These are phyloP conservation scores for Aphidius colemani DNA, from an alignment of 2,888 invertebrate genomes.

Conservation along the genomic window DNA sequence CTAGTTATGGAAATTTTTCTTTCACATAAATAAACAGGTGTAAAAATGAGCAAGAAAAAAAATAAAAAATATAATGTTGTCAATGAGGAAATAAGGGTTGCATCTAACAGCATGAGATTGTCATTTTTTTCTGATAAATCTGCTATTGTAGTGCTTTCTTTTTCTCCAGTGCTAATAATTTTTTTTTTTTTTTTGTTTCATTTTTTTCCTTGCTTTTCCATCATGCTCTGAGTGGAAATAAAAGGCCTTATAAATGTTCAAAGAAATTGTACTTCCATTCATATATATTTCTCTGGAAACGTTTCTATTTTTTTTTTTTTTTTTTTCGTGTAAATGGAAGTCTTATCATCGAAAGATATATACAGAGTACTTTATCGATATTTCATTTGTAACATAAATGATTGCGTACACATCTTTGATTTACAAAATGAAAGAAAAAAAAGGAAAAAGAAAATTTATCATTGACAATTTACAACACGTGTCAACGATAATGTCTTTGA, in stretches of 20 bases:
- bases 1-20: neutral
- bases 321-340: slow-evolving; percentile 4
- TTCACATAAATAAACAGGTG: neutral
- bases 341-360: slow-evolving; percentile 5
- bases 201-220: slow-evolving; percentile 26
- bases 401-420: too few relatives aligned
- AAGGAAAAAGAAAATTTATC: too few relatives aligned
- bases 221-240: slow-evolving; percentile 20
- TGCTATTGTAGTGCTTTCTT: slow-evolving; percentile 2
- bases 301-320: slow-evolving; percentile 10
- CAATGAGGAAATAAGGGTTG: slow-evolving; percentile 36
- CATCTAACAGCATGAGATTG: slow-evolving; percentile 30
- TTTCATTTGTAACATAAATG: slow-evolving; percentile 11
- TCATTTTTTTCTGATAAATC: slow-evolving; percentile 35
- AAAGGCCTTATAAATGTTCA: too few relatives aligned
- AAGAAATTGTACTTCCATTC: slow-evolving; percentile 32
- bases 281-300: slow-evolving; percentile 29
- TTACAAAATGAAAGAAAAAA: too few relatives aligned
- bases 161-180: slow-evolving; percentile 12
- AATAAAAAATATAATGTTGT: slow-evolving; percentile 23
- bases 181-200: slow-evolving; percentile 19
- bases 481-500: neutral
- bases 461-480: too few relatives aligned
- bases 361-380: slow-evolving; percentile 24
- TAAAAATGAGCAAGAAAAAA: slow-evolving; percentile 4